These are phyloP conservation scores for Mesembrinibis cayennensis DNA, from an alignment of 2,113 vertebrate genomes.

Conservation along the genomic window DNA sequence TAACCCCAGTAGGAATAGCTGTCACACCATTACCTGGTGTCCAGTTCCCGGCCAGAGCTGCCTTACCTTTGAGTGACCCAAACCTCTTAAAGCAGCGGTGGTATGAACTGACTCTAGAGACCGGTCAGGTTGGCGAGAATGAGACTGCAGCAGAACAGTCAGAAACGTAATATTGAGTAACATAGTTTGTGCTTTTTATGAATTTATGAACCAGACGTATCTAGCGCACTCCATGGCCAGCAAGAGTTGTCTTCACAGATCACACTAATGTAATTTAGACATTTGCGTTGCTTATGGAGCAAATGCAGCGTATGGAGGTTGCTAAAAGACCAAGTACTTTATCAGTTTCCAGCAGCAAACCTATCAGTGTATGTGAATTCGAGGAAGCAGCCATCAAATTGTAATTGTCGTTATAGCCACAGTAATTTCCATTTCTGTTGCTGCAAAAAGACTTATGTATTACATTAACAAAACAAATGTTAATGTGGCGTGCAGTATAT, in stretches of 20 bases:
- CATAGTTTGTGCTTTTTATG: background rate
- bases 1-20: background rate
- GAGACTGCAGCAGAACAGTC: background rate
- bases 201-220: background rate
- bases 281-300: background rate
- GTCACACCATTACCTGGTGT: background rate
- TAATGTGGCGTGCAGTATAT: background rate
- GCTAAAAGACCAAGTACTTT: background rate
- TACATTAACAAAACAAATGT: background rate
- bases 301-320: accelerated
- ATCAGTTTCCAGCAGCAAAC: background rate
- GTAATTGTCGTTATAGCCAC: constrained; percentile 2
- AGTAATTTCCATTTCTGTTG: background rate
- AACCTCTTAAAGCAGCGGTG: background rate
- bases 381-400: background rate
- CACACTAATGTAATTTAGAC: background rate
- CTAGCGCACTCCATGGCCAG: background rate
- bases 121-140: accelerated
- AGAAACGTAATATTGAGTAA: background rate
- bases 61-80: background rate
- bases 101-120: background rate
- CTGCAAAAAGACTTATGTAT: background rate
- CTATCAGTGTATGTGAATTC: background rate
- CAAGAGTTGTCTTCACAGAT: background rate
- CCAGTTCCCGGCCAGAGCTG: background rate